Percentiles rank a stretch among this genome's conserved stretches.
Conservation (phyloP, 2,797 vertebrate species). For the Denticeps clupeoides region DNA sequence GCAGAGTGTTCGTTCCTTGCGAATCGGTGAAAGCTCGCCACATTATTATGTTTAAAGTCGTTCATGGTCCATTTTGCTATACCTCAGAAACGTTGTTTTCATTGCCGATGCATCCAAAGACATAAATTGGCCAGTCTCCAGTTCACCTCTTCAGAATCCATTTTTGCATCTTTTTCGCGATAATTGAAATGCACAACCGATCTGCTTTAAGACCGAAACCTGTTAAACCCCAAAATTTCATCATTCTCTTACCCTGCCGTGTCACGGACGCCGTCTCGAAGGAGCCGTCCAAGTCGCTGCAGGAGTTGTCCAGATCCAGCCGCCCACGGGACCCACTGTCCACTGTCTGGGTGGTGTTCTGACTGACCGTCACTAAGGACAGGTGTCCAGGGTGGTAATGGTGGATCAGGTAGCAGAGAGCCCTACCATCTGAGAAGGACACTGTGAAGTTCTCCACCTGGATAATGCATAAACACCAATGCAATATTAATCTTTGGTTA, state of each 20-base stretch:
- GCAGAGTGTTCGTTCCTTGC: no score
- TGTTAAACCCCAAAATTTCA: no score
- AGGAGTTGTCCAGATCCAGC: slow-evolving; percentile 69
- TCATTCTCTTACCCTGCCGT: slow-evolving; percentile 30
- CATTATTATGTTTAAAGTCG: no score
- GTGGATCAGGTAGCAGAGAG: slow-evolving; percentile 84
- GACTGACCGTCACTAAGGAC: slow-evolving; percentile 57
- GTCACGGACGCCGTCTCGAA: slow-evolving; percentile 42
- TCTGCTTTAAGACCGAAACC: no score
- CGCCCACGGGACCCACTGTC: slow-evolving; percentile 66
- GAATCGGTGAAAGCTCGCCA: no score
- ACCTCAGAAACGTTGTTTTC: no score
- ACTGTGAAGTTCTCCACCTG: slow-evolving; percentile 95
- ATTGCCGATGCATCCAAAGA: no score
- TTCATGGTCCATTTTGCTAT: no score
- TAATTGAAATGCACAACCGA: no score
- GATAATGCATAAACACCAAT: slow-evolving; percentile 10
- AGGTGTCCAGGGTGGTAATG: slow-evolving; percentile 86
- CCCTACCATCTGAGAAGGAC: slow-evolving; percentile 86
- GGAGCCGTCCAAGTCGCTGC: slow-evolving; percentile 64
- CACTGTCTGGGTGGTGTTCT: slow-evolving; percentile 78
- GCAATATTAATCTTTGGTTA: background rate
- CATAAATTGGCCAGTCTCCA: no score
- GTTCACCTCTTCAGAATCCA: no score
- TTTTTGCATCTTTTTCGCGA: no score